Percentiles rank a stretch among this genome's conserved stretches.
Evolutionary conservation across 2,113 vertebrate genomes (phyloP).

Genomic region (Semnornis frantzii): DNA sequence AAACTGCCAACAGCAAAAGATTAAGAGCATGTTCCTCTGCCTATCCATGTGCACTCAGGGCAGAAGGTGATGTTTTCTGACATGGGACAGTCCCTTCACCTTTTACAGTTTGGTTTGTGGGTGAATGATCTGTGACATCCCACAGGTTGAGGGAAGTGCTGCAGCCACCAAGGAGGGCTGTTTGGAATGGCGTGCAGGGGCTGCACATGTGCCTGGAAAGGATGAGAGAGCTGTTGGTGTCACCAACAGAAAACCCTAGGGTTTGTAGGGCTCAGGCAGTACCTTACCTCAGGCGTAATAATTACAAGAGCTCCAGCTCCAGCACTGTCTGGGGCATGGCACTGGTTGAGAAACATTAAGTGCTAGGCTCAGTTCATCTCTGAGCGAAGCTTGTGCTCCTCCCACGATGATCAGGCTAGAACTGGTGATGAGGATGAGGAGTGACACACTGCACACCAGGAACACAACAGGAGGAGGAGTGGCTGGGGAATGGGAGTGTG

Average conservation of each 20-base stretch:
- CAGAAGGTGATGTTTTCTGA: not conserved
- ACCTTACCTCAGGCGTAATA: not conserved
- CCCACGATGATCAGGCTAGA: not conserved
- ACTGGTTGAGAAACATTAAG: not conserved
- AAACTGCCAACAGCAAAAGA: not conserved
- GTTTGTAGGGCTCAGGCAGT: not conserved
- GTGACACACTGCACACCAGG: not conserved
- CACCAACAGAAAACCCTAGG: not conserved
- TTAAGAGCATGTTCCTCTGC: not conserved
- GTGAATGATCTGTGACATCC: accelerated
- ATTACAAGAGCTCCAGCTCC: not conserved
- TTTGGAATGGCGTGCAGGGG: not conserved
- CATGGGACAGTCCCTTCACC: not conserved
- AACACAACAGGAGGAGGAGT: not conserved
- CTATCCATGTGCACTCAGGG: not conserved
- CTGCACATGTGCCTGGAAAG: not conserved
- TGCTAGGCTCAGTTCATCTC: not conserved
- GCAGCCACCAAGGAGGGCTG: not conserved
- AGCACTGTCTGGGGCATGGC: not conserved
- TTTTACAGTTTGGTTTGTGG: not conserved
- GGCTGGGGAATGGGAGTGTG: not conserved
- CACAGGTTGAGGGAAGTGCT: not conserved
- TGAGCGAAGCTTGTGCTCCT: not conserved
- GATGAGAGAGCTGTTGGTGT: not conserved
- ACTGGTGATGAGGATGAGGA: not conserved